These are phyloP conservation scores for Apodemus agrarius DNA, from an alignment of 2,797 vertebrate genomes.

Conservation along the genomic window DNA sequence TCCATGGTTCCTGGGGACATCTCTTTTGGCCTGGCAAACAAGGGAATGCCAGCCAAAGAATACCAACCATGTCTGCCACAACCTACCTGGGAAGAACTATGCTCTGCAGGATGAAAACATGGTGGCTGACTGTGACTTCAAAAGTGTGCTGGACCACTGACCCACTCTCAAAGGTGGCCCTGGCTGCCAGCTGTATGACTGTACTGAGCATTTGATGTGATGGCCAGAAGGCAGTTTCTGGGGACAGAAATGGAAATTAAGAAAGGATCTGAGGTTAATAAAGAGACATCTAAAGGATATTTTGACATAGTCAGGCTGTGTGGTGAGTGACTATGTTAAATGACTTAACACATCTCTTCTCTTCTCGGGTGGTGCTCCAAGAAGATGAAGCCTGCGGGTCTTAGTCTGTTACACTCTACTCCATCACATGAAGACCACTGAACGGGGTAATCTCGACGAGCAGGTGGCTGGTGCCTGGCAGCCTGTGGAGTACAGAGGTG, in stretches of 20 bases:
- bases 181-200: not conserved
- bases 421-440: not conserved
- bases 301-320: not conserved
- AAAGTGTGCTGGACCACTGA: not conserved
- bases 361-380: not conserved
- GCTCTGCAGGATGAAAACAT: not conserved
- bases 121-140: not conserved
- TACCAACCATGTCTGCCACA: not conserved
- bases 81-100: slow-evolving; percentile 16
- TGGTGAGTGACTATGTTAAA: not conserved
- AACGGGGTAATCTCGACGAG: not conserved
- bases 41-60: not conserved
- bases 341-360: not conserved
- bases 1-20: not conserved
- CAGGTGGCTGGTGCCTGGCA: not conserved
- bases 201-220: not conserved
- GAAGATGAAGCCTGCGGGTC: not conserved
- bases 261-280: not conserved
- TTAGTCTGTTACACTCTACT: not conserved
- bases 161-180: not conserved
- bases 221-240: slow-evolving; percentile 29
- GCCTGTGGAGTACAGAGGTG: not conserved
- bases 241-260: not conserved
- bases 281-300: not conserved
- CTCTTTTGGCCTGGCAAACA: slow-evolving; percentile 19